Percentiles rank a stretch among this genome's conserved stretches.
These are phyloP conservation scores for Ardeotis arabs DNA, from an alignment of 2,113 vertebrate species.

Conservation along the genomic window DNA sequence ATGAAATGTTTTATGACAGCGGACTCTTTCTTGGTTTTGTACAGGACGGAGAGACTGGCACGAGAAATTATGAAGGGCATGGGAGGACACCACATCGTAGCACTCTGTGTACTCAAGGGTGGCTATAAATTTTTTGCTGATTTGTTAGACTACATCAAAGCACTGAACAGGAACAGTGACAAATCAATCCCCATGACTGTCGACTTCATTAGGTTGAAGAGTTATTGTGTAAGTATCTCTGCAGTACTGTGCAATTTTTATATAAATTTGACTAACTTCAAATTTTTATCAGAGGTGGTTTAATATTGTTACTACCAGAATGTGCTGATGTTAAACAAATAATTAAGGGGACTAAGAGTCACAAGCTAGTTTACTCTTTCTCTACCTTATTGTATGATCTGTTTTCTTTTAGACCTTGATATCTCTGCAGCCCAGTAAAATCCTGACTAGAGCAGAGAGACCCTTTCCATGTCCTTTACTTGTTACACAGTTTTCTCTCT, in stretches of 20 bases:
- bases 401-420: neutral
- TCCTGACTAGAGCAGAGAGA: neutral
- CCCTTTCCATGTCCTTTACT: neutral
- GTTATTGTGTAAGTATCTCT: slow-evolving; percentile 91
- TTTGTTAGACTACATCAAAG: slow-evolving; percentile 97
- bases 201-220: slow-evolving; percentile 98
- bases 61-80: slow-evolving; percentile 97
- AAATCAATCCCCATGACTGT: slow-evolving; percentile 98
- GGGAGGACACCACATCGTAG: slow-evolving; percentile 97
- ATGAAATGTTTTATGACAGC: neutral
- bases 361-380: neutral
- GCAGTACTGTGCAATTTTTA: neutral
- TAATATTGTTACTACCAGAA: neutral
- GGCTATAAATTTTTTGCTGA: slow-evolving; percentile 99
- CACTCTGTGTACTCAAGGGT: slow-evolving; percentile 96
- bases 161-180: slow-evolving; percentile 97
- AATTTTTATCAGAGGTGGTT: neutral
- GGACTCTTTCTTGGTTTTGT: slow-evolving; percentile 24
- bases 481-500: neutral
- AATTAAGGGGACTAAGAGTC: neutral
- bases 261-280: neutral
- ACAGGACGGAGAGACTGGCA: slow-evolving; percentile 93
- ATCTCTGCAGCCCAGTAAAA: neutral
- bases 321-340: neutral
- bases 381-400: neutral